Percentiles rank a stretch among this genome's conserved stretches.
Evolutionary conservation across 1,140 invertebrate genomes (phyloP).

Genomic region (Helicoverpa zea): DNA sequence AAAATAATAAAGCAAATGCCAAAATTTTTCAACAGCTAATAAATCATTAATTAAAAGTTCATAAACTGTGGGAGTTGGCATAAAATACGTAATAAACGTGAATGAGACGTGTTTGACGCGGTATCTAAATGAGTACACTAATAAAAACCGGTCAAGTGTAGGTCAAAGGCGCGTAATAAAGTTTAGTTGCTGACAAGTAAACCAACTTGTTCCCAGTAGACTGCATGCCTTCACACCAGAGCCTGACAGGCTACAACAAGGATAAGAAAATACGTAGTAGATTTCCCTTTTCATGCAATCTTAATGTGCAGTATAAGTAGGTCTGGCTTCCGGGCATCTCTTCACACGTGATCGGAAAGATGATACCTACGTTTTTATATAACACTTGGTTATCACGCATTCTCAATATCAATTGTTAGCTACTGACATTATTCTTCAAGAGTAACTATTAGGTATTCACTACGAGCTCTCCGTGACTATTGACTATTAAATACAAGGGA

Average conservation of each 20-base stretch:
- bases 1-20: too few relatives aligned
- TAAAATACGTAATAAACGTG: neutral
- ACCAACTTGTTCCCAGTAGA: neutral
- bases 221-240: too few relatives aligned
- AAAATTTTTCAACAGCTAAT: neutral
- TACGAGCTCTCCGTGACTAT: neutral
- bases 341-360: too few relatives aligned
- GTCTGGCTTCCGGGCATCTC: too few relatives aligned
- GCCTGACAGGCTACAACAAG: too few relatives aligned
- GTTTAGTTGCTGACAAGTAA: conserved; percentile 18
- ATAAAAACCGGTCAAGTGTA: conserved; percentile 22
- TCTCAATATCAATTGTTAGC: too few relatives aligned
- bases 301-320: too few relatives aligned
- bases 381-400: too few relatives aligned
- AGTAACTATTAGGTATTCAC: neutral
- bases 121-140: conserved; percentile 6
- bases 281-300: too few relatives aligned
- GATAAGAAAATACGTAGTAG: too few relatives aligned
- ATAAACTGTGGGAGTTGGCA: conserved; percentile 19
- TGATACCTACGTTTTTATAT: too few relatives aligned
- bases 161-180: conserved; percentile 24
- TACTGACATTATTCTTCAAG: too few relatives aligned
- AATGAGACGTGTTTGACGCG: conserved; percentile 12
- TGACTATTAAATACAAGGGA: neutral
- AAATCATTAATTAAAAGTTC: neutral